phyloP scores from a whole-genome alignment of 2,888 invertebrate species.

The Apodemia duryi region DNA sequence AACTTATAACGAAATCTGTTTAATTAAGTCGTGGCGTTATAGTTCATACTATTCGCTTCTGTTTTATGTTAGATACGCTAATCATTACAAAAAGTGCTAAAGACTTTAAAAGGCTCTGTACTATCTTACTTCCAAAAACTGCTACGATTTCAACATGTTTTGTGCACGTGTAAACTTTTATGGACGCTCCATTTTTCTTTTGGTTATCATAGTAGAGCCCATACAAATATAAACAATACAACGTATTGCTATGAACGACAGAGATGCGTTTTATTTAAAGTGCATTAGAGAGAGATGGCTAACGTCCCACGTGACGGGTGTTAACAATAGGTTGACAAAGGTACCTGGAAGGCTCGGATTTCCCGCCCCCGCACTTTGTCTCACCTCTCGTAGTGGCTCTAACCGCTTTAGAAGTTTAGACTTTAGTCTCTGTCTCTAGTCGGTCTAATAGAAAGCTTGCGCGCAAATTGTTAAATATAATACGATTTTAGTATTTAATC shows the following conservation, averaged over 20 bases:
- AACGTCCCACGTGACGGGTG: constrained; percentile 33
- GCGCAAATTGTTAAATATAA: constrained; percentile 27
- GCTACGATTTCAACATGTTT: constrained; percentile 44
- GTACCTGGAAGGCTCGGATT: constrained; percentile 67
- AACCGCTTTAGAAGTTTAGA: constrained; percentile 24
- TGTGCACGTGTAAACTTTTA: constrained; percentile 41
- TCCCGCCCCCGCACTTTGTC: constrained; percentile 48
- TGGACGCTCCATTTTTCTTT: constrained; percentile 21
- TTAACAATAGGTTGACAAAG: constrained; percentile 70
- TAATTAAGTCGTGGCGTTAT: constrained; percentile 1
- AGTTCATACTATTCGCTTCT: neutral
- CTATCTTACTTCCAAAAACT: constrained; percentile 28
- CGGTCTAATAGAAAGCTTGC: constrained; percentile 57
- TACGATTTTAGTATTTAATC: neutral
- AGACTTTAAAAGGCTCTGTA: constrained; percentile 25
- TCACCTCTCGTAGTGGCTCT: constrained; percentile 26
- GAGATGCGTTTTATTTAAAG: constrained; percentile 39
- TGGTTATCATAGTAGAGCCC: constrained; percentile 43
- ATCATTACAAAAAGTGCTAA: constrained; percentile 23
- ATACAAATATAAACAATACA: constrained; percentile 69
- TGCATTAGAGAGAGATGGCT: constrained; percentile 45
- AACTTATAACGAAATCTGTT: constrained; percentile 14
- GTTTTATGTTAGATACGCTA: constrained; percentile 13
- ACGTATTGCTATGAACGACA: constrained; percentile 38
- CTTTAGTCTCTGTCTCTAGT: constrained; percentile 35